Conservation (phyloP, 1,140 invertebrate genomes). For the Drosophila auraria region DNA sequence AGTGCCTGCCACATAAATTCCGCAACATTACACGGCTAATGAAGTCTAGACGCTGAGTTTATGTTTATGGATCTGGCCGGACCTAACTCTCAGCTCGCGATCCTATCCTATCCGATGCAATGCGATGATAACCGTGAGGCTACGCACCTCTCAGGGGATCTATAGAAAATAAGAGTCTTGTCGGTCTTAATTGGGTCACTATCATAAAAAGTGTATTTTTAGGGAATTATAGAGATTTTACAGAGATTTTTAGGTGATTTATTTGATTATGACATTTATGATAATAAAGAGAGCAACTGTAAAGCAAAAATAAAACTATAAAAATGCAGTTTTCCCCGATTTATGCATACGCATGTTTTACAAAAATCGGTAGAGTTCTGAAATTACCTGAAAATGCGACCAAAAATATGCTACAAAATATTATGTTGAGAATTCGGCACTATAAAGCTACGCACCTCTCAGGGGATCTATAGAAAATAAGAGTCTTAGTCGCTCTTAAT, state of each 20-base stretch:
- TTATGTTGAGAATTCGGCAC: too few species aligned
- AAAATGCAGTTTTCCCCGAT: too few species aligned
- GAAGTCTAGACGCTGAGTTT: slow-evolving; percentile 70
- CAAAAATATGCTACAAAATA: too few species aligned
- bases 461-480: slow-evolving; percentile 3
- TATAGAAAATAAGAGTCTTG: slow-evolving; percentile 4
- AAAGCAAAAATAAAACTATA: neutral
- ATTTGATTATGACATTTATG: neutral
- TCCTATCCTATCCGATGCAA: slow-evolving; percentile 5
- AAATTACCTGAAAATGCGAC: too few species aligned
- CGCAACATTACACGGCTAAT: slow-evolving; percentile 77
- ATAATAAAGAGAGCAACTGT: neutral
- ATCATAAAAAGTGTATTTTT: slow-evolving; percentile 8
- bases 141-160: neutral
- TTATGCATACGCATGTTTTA: too few species aligned
- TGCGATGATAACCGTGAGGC: slow-evolving; percentile 21
- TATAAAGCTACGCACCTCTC: neutral
- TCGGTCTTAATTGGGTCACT: slow-evolving; percentile 5
- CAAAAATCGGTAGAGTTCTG: too few species aligned
- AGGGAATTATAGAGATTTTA: neutral
- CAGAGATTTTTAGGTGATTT: neutral
- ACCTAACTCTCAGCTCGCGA: slow-evolving; percentile 9
- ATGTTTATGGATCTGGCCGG: slow-evolving; percentile 46
- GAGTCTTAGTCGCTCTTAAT: neutral
- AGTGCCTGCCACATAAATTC: slow-evolving; percentile 80